Base-by-base conservation (phyloP, 2,113 vertebrate species). In the Rhinolophus sinicus region DNA sequence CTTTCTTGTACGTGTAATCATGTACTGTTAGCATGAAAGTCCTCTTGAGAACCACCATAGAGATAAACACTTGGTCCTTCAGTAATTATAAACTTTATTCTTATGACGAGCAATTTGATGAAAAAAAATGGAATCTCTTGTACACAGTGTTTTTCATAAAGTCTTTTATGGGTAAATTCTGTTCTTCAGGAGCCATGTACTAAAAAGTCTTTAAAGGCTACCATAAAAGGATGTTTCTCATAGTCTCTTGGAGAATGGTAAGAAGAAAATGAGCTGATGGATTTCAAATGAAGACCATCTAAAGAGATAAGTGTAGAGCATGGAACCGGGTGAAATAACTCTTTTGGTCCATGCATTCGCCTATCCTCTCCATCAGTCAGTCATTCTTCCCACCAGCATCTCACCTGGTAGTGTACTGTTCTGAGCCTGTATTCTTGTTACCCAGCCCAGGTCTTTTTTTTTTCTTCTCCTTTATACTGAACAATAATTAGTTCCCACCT, bases 31-130 rank as follows among this genome's bases (percentile, higher is more conserved):
- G 9, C 87, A 13, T 94, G 88, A 15, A 12, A n/a, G 0, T 94
- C 69, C 60, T 97, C 24, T 96, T 93, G 93, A 92, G 82, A 96
- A 82, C 64, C 72, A 69, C 8, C 54, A 1, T 1, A 1, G 60
- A 85, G 78, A 94, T 96, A 94, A 97, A 97, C 90, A 94, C 35
- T 95, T 64, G 83, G 84, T 87, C 88, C 78, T 97, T 93, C 60
- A 95, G 76, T 92, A 81, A 93, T 78, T 94, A 50, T 95, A 97
- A 95, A 96, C 88, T 95, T 40, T 87, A 84, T 89, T 88, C 86
- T 30, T 84, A 81, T 75, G 78, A 86, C 50, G 94, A 92, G 26
- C 69, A 50, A 8, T 78, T 13, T 38, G 50, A 94, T 26, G 89
- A 97, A 94, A 93, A 93, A 94, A 93, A 38, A 1, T 0, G 21